Percentiles rank a stretch among this genome's conserved stretches.
Conservation (phyloP, 2,888 invertebrate genomes). For the Anagyrus pseudococci region DNA sequence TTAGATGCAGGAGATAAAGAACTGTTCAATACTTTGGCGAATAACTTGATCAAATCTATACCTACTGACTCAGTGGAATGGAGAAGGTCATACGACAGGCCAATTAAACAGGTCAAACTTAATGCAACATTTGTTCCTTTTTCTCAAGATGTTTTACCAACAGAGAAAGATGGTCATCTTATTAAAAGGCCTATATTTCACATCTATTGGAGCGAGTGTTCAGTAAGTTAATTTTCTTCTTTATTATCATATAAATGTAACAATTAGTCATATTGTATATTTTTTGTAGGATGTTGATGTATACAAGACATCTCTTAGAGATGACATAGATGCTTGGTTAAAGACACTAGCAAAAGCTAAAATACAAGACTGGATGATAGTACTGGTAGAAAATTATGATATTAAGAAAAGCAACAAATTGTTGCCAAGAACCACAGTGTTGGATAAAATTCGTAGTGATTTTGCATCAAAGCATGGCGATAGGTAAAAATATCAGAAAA, state of each 20-base stretch:
- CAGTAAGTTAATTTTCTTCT: conserved; percentile 67
- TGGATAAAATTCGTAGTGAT: conserved; percentile 93
- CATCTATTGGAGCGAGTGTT: conserved; percentile 94
- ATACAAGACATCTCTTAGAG: conserved; percentile 86
- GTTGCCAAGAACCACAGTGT: conserved; percentile 87
- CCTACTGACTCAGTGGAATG: conserved; percentile 91
- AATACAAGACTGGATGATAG: conserved; percentile 91
- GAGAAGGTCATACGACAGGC: conserved; percentile 88
- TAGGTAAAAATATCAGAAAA: conserved; percentile 61
- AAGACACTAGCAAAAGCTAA: conserved; percentile 77
- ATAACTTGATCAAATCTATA: conserved; percentile 78
- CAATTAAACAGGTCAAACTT: conserved; percentile 82
- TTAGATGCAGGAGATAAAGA: conserved; percentile 85
- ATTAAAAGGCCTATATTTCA: conserved; percentile 91
- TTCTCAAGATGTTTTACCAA: conserved; percentile 76
- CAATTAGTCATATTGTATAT: conserved; percentile 4
- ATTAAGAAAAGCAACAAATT: conserved; percentile 90
- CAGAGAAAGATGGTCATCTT: conserved; percentile 77
- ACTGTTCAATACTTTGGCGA: conserved; percentile 82
- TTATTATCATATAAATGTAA: background rate
- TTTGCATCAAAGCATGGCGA: conserved; percentile 89
- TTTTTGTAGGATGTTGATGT: conserved; percentile 82
- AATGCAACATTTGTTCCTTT: conserved; percentile 84
- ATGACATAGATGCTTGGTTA: conserved; percentile 89
- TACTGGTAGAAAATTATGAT: conserved; percentile 91